Evolutionary conservation across 2,113 vertebrate genomes (phyloP), one percentile per base, ranked within the genome.

Genomic region (Gallinago jamesoni): DNA sequence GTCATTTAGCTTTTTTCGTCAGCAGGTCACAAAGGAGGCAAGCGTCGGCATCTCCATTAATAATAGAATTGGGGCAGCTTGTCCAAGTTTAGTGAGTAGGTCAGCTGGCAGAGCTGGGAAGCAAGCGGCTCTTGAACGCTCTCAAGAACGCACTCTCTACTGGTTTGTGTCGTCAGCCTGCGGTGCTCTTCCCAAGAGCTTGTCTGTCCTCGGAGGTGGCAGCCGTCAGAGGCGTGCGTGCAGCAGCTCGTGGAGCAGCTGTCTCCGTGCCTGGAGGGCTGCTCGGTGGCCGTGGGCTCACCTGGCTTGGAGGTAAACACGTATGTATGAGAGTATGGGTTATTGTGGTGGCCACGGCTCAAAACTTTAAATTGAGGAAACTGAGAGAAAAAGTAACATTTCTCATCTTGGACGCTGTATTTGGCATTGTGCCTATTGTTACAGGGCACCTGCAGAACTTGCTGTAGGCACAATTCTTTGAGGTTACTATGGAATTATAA

Each of bases 321-420:
- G 14, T 59, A 7, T 20, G 7, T 25, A 0, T 13, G 25, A 47
- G 60, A 57, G 13, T 28, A 10, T 18, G 25, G 22, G 39, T 74
- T 53, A 21, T 2, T 68, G 75, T 55, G 57, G 59, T 84, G 59
- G n/a, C 52, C 14, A 1, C 20, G 15, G 48, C 43, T 72, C 45
- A 62, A 47, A 73, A 25, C 23, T 43, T 53, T 45, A 6, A 27
- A 9, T 1, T 52, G 75, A 77, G 78, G 63, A 80, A 83, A 22
- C 31, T 7, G 15, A 25, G 12, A 21, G 73, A 52, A 67, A 88
- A 84, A 85, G 28, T 41, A 37, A 7, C 39, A 14, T 86, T 66
- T 88, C 52, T 37, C 6, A 2, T 33, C 52, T 7, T 39, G 39
- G 24, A 45, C 0, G 0, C 12, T 52, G 10, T 17, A 5, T 70